Percentiles rank a stretch among this genome's conserved stretches.
Conservation (phyloP, 2,888 invertebrate genomes). For the Melipona beecheii region DNA sequence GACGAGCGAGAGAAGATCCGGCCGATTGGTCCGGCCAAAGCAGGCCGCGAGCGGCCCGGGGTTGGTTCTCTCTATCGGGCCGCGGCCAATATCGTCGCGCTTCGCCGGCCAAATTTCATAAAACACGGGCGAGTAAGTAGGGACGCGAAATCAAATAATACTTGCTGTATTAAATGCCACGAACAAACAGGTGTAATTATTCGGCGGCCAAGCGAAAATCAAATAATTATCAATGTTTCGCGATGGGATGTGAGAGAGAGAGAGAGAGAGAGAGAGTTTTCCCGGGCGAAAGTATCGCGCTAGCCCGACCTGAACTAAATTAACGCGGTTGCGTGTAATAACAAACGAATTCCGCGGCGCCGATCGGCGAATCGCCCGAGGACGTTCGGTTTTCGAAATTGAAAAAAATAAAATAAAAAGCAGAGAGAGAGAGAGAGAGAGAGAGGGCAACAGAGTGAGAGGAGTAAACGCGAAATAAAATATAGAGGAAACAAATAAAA, state of each 20-base stretch:
- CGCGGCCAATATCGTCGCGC: conserved; percentile 35
- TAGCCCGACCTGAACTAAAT: conserved; percentile 59
- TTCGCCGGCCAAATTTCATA: conserved; percentile 55
- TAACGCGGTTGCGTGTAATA: conserved; percentile 61
- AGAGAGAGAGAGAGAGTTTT: not conserved
- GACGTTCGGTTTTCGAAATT: conserved; percentile 33
- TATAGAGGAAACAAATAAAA: not conserved
- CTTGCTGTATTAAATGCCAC: conserved; percentile 68
- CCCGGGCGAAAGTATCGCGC: conserved; percentile 60
- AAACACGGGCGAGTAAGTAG: conserved; percentile 63
- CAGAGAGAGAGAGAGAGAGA: too few species aligned
- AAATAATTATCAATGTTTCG: conserved; percentile 71
- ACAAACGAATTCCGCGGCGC: conserved; percentile 47
- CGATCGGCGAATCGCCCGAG: conserved; percentile 36
- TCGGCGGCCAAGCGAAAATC: conserved; percentile 62
- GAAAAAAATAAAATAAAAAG: not conserved
- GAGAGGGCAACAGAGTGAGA: too few species aligned
- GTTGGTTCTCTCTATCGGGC: not conserved
- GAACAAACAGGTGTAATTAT: conserved; percentile 72
- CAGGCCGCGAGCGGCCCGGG: not conserved
- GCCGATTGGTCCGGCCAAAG: not conserved
- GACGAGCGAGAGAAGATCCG: too few species aligned
- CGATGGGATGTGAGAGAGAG: not conserved
- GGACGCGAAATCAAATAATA: conserved; percentile 67
- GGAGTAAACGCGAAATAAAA: not conserved